Conservation (phyloP, 1,140 invertebrate genomes). For the Paraescarpia echinospica region DNA sequence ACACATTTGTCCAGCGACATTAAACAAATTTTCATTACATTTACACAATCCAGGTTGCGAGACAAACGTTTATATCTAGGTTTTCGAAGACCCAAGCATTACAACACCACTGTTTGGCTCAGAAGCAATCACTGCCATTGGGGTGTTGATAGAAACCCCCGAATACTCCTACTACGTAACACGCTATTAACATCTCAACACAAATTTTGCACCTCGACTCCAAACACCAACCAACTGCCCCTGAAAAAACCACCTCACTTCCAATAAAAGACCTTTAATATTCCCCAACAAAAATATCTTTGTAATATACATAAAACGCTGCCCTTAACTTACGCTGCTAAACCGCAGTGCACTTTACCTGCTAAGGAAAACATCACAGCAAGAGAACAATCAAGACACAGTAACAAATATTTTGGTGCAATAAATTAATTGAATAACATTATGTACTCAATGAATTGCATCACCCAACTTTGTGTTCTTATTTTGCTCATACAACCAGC, state of each 20-base stretch:
- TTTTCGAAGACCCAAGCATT: background rate
- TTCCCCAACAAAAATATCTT: background rate
- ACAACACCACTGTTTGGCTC: background rate
- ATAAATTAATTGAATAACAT: background rate
- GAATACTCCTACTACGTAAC: background rate
- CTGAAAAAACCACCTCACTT: background rate
- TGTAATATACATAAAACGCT: background rate
- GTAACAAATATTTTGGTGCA: background rate
- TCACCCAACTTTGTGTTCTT: background rate
- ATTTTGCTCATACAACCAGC: background rate
- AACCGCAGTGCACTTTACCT: background rate
- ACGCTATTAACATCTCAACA: background rate
- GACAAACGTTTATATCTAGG: background rate
- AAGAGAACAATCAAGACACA: background rate
- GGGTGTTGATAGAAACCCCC: background rate
- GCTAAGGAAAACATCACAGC: background rate
- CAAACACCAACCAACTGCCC: background rate
- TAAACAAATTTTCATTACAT: background rate
- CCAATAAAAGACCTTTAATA: too few species aligned
- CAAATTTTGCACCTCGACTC: background rate
- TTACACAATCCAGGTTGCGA: background rate
- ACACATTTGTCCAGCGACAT: background rate
- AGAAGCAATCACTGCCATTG: background rate
- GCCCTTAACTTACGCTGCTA: background rate
- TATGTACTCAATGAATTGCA: background rate